Evolutionary conservation across 2,888 invertebrate genomes (phyloP).

Genomic region (Himalopsyche tibetana): DNA sequence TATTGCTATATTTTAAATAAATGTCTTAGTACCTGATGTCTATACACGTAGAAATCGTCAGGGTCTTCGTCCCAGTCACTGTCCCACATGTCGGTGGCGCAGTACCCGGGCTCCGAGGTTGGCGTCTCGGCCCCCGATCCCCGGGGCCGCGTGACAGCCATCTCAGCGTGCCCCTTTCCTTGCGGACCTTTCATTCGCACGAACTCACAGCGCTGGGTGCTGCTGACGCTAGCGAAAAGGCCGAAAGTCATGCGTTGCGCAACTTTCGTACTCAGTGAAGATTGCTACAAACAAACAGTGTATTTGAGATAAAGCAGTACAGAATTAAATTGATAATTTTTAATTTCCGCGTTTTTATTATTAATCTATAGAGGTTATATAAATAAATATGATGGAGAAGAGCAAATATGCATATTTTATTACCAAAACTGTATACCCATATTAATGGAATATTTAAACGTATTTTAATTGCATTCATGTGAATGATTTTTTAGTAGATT

Average conservation of each 20-base stretch:
- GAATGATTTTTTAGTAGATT: too few species aligned
- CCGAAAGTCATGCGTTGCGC: constrained; percentile 97
- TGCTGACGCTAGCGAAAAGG: constrained; percentile 82
- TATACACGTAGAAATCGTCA: constrained; percentile 88
- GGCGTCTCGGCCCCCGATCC: constrained; percentile 97
- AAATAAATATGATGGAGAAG: too few species aligned
- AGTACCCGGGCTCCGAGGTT: constrained; percentile 91
- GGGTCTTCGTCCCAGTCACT: constrained; percentile 92
- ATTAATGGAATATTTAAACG: too few species aligned
- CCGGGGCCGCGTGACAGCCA: constrained; percentile 95
- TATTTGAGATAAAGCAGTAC: background rate
- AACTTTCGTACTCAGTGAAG: constrained; percentile 94
- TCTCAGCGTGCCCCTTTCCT: constrained; percentile 97
- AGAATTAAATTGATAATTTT: too few species aligned
- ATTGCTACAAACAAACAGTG: constrained; percentile 80
- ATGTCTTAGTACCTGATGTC: constrained; percentile 80
- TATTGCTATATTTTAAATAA: constrained; percentile 1
- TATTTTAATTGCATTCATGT: too few species aligned
- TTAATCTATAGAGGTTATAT: too few species aligned
- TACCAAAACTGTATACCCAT: too few species aligned
- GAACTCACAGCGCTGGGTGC: constrained; percentile 94
- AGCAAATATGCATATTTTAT: too few species aligned
- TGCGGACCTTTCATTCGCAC: constrained; percentile 98
- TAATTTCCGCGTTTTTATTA: too few species aligned
- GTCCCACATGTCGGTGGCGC: constrained; percentile 93